These are phyloP conservation scores for Menura novaehollandiae DNA, from an alignment of 2,113 vertebrate species.

Conservation along the genomic window DNA sequence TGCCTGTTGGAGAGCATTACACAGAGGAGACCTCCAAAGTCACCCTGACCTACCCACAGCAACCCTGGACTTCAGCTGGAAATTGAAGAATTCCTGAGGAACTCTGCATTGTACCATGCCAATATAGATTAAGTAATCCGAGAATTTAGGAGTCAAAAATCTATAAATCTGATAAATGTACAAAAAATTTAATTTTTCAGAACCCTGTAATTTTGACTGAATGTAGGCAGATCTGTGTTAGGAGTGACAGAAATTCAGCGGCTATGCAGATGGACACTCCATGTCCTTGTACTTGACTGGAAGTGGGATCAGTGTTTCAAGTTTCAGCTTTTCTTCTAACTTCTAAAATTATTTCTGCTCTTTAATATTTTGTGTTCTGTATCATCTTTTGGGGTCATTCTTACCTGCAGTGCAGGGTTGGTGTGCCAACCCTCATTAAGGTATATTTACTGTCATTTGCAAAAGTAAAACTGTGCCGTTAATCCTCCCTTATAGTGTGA, in stretches of 20 bases:
- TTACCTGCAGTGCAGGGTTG: background rate
- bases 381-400: background rate
- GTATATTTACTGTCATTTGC: background rate
- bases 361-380: background rate
- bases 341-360: background rate
- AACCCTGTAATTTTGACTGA: background rate
- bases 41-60: background rate
- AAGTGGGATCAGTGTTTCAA: background rate
- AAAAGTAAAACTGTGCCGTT: background rate
- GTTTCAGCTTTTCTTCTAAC: background rate
- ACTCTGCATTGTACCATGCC: background rate
- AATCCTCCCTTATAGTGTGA: background rate
- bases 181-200: background rate
- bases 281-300: background rate
- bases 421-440: background rate
- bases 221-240: background rate
- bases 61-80: background rate
- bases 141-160: background rate
- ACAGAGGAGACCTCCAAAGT: background rate
- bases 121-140: background rate
- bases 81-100: background rate
- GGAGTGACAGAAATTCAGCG: background rate
- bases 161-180: background rate
- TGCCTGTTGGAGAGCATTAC: background rate
- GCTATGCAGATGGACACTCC: background rate